These are phyloP conservation scores for Alethe diademata DNA, from an alignment of 2,113 vertebrate species.

Conservation along the genomic window DNA sequence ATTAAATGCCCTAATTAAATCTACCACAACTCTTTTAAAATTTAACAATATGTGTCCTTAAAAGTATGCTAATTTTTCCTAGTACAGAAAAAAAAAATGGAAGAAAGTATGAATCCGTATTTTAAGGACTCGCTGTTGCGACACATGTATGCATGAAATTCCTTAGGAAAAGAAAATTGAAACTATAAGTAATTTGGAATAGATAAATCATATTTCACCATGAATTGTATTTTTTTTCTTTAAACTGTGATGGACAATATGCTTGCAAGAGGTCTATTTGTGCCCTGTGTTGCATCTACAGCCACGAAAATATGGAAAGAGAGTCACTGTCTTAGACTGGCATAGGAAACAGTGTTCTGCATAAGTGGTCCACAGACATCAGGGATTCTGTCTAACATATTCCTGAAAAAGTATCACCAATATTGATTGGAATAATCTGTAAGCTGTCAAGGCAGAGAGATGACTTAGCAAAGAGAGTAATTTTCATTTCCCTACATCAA, in stretches of 20 bases:
- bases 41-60: slow-evolving; percentile 34
- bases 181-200: neutral
- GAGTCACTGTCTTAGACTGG: neutral
- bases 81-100: neutral
- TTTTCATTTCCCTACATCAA: neutral
- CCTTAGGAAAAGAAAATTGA: neutral
- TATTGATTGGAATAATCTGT: neutral
- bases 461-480: neutral
- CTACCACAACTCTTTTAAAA: slow-evolving; percentile 41
- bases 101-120: neutral
- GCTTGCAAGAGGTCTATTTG: neutral
- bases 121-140: neutral
- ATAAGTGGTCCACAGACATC: rapidly evolving
- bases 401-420: neutral
- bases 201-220: neutral
- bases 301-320: neutral
- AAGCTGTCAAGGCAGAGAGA: neutral
- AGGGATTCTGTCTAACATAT: neutral
- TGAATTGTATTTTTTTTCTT: neutral
- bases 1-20: slow-evolving; percentile 63
- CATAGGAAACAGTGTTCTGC: neutral
- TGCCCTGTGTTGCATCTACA: neutral
- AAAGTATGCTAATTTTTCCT: slow-evolving; percentile 22
- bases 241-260: neutral
- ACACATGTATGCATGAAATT: neutral